Evolutionary conservation across 1,140 invertebrate genomes (phyloP), one percentile per base, ranked within the genome.

Genomic region (Trichogramma pretiosum): DNA sequence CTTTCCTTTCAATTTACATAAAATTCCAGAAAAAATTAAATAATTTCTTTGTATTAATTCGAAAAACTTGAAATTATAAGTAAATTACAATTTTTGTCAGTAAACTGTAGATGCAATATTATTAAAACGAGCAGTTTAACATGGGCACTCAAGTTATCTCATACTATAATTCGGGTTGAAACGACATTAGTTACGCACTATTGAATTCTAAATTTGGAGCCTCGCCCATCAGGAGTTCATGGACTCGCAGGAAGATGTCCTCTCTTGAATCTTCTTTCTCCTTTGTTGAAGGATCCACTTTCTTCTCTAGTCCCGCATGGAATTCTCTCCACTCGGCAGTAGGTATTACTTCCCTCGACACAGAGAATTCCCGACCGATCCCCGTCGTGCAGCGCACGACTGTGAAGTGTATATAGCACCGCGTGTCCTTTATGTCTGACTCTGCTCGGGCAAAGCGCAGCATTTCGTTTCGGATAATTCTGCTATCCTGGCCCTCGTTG

Each of bases 191-290:
- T 68, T 69, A 54, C 67, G 66, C 67, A 68, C 60, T 63, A 70
- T 69, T 63, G 70, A 70, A 63, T 72, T 71, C 70, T 72, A 72
- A 71, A 72, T 68, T 68, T 63, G 70, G 70, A 72, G 68, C 65
- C 61, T 67, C 42, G 47, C 39, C 48, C 51, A 72, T 61, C 61
- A 72, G 70, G 70, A 60, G 55, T 63, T 49, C 60, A 72, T 62
- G 58, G 46, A n/a, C 36, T 21, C 21, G 5, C 43, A 69, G 53
- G 67, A 71, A 67, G 58, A 58, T 56, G 46, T 33, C 37, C 37
- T 30, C 23, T 2, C 23, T 33, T 10, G n/a, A 23, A n/a, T 14
- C 5, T n/a, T 8, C 10, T 34, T n/a, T 34, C 33, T 34, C 24
- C 11, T n/a, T n/a, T n/a, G n/a, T n/a, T n/a, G n/a, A n/a, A n/a